Percentiles rank a stretch among this genome's conserved stretches.
Conservation (phyloP, 2,113 vertebrate species). For the Cephalopterus ornatus region DNA sequence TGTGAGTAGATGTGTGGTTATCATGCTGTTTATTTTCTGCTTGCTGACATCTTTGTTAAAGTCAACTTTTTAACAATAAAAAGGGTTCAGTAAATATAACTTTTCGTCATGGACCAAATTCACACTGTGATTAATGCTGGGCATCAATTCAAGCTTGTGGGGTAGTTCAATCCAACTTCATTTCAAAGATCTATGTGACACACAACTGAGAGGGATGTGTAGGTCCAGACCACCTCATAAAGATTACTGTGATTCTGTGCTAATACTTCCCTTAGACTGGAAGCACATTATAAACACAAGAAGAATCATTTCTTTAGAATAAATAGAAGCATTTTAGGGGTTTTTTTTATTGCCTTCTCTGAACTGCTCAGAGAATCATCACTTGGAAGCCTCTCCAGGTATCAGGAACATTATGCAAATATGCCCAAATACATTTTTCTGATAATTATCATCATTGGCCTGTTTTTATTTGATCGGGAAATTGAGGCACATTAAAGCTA, state of each 20-base stretch:
- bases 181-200: background rate
- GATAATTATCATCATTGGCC: background rate
- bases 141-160: background rate
- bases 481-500: background rate
- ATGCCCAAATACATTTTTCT: background rate
- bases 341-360: background rate
- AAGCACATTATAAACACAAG: background rate
- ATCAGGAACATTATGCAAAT: background rate
- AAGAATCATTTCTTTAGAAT: background rate
- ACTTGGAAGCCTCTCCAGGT: background rate
- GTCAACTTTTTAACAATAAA: background rate
- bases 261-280: background rate
- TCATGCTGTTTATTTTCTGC: background rate
- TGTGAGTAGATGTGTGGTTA: background rate
- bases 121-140: background rate
- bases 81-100: background rate
- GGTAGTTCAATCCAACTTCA: background rate
- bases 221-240: background rate
- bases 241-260: background rate
- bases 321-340: background rate
- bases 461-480: background rate
- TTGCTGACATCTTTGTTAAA: background rate
- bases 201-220: background rate
- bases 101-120: background rate
- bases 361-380: background rate